Evolutionary conservation across 2,888 invertebrate genomes (phyloP), one percentile per base, ranked within the genome.

Genomic region (Cryptus viduatorius): DNA sequence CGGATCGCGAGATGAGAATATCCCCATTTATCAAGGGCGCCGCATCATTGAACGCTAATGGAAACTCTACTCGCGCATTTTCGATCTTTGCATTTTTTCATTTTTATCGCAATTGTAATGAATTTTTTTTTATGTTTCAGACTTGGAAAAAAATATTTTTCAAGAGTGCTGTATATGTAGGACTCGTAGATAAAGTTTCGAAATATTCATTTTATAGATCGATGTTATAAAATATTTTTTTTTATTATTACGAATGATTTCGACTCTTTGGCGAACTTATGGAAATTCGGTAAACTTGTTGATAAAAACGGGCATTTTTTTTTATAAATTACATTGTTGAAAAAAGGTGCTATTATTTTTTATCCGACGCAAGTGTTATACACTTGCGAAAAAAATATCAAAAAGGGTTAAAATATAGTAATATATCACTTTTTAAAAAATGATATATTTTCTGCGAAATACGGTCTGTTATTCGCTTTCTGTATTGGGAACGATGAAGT

Each of bases 11-110:
- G 7, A 50, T 19, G 7, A 44, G 16, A 71, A 71, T 71, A 50
- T 71, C 71, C 19, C 12, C 24, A 75, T 37, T n/a, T 12, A 61
- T 73, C 50, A 44, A 77, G 44, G 46, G 42, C 42, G n/a, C 5
- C 12, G 7, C 12, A 37, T 10, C 1, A 31, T 8, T 14, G 16
- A 10, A 44, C 19, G 2, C 16, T 48, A 12, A 8, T n/a, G 46
- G 44, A 61, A 12, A 29, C 48, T 50, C 71, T 37, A 68, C 44
- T 8, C 42, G 53, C 16, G 31, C 5, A 37, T 72, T 59, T 29
- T 29, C 24, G 59, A 29, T 12, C 29, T 59, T 14, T 59, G 29
- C 24, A 1, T 59, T 14, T 10, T 1, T 3, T 29, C 24, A 4
- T 59, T 59, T 61, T 59, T 31, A 1, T n/a, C n/a, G 48, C 3